phyloP scores from a whole-genome alignment of 2,888 invertebrate species.

The Alcis repandata region DNA sequence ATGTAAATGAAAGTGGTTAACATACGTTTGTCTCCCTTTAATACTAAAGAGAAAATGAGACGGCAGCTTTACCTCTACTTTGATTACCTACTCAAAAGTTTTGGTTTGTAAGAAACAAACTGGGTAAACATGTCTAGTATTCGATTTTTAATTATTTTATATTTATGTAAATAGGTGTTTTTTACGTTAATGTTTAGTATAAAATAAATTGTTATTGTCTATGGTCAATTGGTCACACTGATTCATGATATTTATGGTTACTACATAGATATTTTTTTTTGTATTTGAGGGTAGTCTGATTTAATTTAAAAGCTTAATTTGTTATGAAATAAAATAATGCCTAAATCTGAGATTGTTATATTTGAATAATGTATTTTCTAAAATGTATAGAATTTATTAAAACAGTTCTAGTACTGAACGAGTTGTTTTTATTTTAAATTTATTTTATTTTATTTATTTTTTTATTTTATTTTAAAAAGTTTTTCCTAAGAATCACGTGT shows the following conservation, averaged over 20 bases:
- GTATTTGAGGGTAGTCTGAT: background rate
- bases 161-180: too few relatives aligned
- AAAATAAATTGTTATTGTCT: too few relatives aligned
- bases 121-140: too few relatives aligned
- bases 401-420: conserved; percentile 7
- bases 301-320: conserved; percentile 8
- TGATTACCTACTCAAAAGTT: too few relatives aligned
- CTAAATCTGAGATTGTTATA: conserved; percentile 46
- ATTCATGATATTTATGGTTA: too few relatives aligned
- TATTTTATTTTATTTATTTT: background rate
- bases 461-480: too few relatives aligned
- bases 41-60: background rate
- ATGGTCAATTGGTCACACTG: too few relatives aligned
- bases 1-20: background rate
- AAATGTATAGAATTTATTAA: conserved; percentile 44
- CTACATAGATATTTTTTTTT: background rate
- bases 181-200: too few relatives aligned
- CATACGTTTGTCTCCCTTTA: background rate
- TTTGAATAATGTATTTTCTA: conserved; percentile 46
- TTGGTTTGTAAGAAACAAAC: too few relatives aligned
- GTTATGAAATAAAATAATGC: conserved; percentile 37
- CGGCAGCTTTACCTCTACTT: too few relatives aligned
- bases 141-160: too few relatives aligned
- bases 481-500: too few relatives aligned
- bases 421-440: background rate